Evolutionary conservation across 2,113 vertebrate species (phyloP).

Genomic region (Corvus moneduloides): DNA sequence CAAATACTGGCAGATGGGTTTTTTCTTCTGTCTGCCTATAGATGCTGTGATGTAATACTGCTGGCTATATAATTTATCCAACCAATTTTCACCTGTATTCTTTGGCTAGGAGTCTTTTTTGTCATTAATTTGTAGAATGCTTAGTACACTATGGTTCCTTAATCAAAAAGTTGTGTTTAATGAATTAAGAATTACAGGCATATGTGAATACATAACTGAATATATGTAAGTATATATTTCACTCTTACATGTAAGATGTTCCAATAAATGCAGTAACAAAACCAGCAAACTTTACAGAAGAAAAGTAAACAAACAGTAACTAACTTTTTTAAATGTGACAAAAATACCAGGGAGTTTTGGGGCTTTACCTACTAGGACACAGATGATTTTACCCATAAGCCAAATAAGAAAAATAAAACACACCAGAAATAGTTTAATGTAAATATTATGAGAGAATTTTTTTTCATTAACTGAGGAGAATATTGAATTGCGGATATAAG

Average conservation of each 20-base stretch:
- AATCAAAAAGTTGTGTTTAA: background rate
- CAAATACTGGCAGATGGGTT: accelerated
- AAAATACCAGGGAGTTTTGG: background rate
- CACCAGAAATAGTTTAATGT: background rate
- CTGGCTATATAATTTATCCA: background rate
- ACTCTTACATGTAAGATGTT: background rate
- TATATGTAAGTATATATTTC: background rate
- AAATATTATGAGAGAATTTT: background rate
- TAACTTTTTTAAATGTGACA: background rate
- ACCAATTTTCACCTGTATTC: background rate
- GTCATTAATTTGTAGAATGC: background rate
- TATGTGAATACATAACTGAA: background rate
- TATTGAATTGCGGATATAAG: background rate
- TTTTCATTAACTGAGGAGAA: background rate
- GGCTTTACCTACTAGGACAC: background rate
- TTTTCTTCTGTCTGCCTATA: background rate
- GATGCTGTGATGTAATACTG: background rate
- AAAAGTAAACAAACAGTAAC: background rate
- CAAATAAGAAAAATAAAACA: background rate
- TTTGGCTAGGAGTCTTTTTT: background rate
- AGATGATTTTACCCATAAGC: background rate
- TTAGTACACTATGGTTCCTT: background rate
- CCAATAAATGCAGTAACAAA: background rate
- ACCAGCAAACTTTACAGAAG: background rate
- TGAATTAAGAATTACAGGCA: background rate